Evolutionary conservation across 2,888 invertebrate genomes (phyloP), one percentile per base, ranked within the genome.

Genomic region (Oligia latruncula): DNA sequence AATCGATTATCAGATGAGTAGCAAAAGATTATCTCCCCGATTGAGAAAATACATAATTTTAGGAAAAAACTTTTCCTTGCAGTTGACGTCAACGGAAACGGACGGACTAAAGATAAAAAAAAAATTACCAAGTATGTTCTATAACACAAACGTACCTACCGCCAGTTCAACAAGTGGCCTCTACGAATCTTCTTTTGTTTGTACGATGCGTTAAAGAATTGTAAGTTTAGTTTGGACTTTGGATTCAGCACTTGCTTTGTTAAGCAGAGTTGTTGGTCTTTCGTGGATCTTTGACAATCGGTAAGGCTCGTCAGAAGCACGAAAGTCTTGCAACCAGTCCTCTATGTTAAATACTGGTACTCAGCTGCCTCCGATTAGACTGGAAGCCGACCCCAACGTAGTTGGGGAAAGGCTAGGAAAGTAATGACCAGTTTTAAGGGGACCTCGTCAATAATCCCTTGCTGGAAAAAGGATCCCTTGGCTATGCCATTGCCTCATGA

Each of bases 1-100:
- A n/a, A 60, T 29, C 17, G 13, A 60, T 43, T 77, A 62, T 77
- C 46, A 78, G 20, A 65, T n/a, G 17, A 17, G 6, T 29, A 60
- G n/a, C 35, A 80, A 55, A 55, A 80, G 52, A 68, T 58, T 74
- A 68, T 80, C 67, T 40, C 8, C 20, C 3, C 17, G 55, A 58
- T 74, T 58, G 2, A 55, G 35, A n/a, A 62, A 52, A n/a, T 15
- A 55, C 15, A 58, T n/a, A 6, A 13, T 60, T 49, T 43, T 17
- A 20, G 6, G n/a, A 60, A 52, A 52, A 35, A 52, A 52, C 35
- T 72, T 78, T 64, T 29, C 17, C 8, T 13, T 64, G n/a, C 20
- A 55, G 35, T 46, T 70, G 62, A 55, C 46, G 29, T 20, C 40
- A 60, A 23, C 17, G 40, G n/a, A 49, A 46, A 65, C 23, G 17